Conservation (phyloP, 2,888 invertebrate species). For the Rotaria magnacalcarata region DNA sequence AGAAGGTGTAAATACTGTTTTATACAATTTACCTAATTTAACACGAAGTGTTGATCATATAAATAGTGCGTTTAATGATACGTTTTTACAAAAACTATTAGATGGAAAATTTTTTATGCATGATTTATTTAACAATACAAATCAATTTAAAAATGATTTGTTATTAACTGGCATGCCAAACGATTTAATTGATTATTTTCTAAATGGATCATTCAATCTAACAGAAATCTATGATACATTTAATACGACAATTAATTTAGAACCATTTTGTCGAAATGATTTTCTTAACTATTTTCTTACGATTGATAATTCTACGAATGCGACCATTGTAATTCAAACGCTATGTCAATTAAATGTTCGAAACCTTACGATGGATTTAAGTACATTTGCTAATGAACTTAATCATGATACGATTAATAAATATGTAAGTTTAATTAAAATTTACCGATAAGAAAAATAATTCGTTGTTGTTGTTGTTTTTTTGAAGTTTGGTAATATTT, state of each 20-base stretch:
- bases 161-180: neutral
- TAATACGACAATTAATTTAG: constrained; percentile 1
- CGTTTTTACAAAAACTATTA: neutral
- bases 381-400: neutral
- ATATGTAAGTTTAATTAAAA: constrained; percentile 3
- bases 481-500: neutral
- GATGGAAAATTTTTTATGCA: neutral
- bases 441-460: neutral
- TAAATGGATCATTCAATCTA: constrained; percentile 20
- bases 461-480: neutral
- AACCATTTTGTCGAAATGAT: neutral
- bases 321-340: neutral
- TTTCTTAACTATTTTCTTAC: constrained; percentile 23
- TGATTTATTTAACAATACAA: constrained; percentile 22
- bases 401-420: neutral
- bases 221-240: constrained; percentile 6
- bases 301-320: neutral
- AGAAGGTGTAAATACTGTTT: neutral
- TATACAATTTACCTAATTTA: constrained; percentile 10
- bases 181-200: neutral
- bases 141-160: neutral
- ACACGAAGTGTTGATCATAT: constrained; percentile 13
- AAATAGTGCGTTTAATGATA: constrained; percentile 32
- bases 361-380: neutral
- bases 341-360: neutral